Evolutionary conservation across 2,797 vertebrate species (phyloP), one percentile per base, ranked within the genome.

Genomic region (Microctenopoma stevenorrisi): DNA sequence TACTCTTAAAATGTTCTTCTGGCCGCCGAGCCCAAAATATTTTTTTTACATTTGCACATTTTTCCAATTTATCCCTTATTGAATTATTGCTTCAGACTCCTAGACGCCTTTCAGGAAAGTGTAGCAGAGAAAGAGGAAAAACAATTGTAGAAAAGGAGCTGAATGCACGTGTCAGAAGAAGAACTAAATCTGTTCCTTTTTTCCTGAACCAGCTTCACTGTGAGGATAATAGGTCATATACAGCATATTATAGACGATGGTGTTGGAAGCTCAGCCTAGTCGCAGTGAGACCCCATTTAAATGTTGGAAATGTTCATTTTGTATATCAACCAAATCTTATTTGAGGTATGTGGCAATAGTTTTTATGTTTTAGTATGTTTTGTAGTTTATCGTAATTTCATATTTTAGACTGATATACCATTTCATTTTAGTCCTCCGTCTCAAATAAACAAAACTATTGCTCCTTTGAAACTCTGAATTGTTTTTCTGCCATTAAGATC

Each of bases 71-170:
- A 81, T 88, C 79, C 78, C 68, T 86, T 81, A 87, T 82, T 89
- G 85, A 91, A 89, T 90, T 87, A 89, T 64, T 65, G 53, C 64
- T 74, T 82, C 85, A 88, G 89, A 88, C 87, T 84, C 26, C 53
- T 78, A 85, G 88, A 88, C 72, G 82, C 83, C 81, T 66, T 81
- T 76, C 25, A 78, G 72, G 57, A 54, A 67, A 82, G 68, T 53
- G 60, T 4, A 67, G 26, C 51, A 55, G 53, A 67, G 48, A 25
- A 65, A 30, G 57, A 65, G 42, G 52, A 65, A 37, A 12, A 72
- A 67, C 16, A 61, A 46, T n/a, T 44, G 43, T 25, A 73, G 40
- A 12, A 60, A 68, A 14, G 33, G 18, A 33, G 14, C 33, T 57
- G 64, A 22, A 73, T 10, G 35, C n/a, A 43, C 0, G 0, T 61